A percentile compares a stretch with the other conserved stretches of the same genome.
Evolutionary conservation across 2,113 vertebrate species (phyloP).

Genomic region (Hippocampus comes): DNA sequence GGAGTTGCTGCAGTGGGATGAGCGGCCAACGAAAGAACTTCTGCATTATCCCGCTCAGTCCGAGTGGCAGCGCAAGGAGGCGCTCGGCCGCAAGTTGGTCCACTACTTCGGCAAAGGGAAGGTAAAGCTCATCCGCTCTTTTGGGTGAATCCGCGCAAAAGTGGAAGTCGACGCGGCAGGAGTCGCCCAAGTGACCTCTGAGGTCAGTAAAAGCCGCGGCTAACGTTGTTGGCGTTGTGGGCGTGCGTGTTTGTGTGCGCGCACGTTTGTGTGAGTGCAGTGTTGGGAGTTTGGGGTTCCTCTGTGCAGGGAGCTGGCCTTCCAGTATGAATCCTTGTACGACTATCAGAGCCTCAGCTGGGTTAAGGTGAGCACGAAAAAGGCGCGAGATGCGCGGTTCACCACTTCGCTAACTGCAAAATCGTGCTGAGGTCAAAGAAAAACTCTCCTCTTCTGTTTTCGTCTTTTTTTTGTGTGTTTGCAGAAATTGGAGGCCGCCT

Average conservation of each 20-base stretch:
- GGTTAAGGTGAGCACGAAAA: slow-evolving; percentile 83
- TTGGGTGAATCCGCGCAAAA: background rate
- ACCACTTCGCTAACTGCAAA: background rate
- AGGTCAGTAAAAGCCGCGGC: background rate
- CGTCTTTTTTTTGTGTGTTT: background rate
- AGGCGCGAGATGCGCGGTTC: background rate
- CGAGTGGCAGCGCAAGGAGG: slow-evolving; percentile 97
- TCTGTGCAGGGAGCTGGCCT: slow-evolving; percentile 90
- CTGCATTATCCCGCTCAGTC: slow-evolving; percentile 93
- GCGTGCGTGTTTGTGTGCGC: slow-evolving; percentile 21
- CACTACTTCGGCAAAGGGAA: slow-evolving; percentile 99
- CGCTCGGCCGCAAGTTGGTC: slow-evolving; percentile 91
- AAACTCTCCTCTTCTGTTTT: background rate
- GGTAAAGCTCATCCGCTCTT: slow-evolving; percentile 59
- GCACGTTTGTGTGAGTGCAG: slow-evolving; percentile 62
- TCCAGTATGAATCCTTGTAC: slow-evolving; percentile 92
- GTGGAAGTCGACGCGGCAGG: background rate
- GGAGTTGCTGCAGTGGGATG: slow-evolving; percentile 96
- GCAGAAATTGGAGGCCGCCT: slow-evolving; percentile 98
- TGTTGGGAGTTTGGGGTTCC: slow-evolving; percentile 98
- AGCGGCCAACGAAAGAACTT: slow-evolving; percentile 89
- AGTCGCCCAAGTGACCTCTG: background rate
- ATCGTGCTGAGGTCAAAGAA: background rate
- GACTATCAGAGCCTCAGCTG: slow-evolving; percentile 99
- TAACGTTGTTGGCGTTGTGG: slow-evolving; percentile 6